A percentile compares a stretch with the other conserved stretches of the same genome.
These are phyloP conservation scores for Sebastolobus altivelis DNA, from an alignment of 2,797 vertebrate species.

Conservation along the genomic window DNA sequence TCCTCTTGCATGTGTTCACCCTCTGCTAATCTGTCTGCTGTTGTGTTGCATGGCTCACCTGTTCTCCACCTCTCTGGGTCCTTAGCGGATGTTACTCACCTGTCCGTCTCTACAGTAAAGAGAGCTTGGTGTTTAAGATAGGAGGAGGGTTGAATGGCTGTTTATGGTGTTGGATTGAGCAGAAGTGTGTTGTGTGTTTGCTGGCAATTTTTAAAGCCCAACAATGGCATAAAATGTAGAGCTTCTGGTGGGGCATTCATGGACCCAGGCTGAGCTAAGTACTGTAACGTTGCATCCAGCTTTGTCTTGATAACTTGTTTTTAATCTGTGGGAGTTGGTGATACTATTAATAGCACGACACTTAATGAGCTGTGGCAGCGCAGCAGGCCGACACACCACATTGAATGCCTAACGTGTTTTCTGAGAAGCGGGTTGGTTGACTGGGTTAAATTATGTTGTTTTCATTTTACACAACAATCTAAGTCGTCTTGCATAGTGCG, in stretches of 20 bases:
- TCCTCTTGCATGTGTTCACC: constrained; percentile 85
- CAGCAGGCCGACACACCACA: constrained; percentile 20
- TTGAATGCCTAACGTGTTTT: background rate
- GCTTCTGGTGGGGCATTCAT: background rate
- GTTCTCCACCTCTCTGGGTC: constrained; percentile 4
- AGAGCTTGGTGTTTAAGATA: constrained; percentile 37
- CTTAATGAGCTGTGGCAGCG: constrained; percentile 19
- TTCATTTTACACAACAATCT: background rate
- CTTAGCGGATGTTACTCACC: background rate
- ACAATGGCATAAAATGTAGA: background rate
- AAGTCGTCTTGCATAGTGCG: background rate
- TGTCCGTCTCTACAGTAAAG: background rate
- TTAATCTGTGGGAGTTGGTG: constrained; percentile 12
- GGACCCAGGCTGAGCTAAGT: constrained; percentile 1
- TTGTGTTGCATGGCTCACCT: constrained; percentile 44
- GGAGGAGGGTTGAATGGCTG: constrained; percentile 11
- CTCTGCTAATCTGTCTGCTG: constrained; percentile 71
- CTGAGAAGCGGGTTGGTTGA: constrained; percentile 1
- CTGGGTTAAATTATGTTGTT: background rate
- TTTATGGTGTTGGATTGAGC: constrained; percentile 15
- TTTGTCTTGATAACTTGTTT: constrained; percentile 20
- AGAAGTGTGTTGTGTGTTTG: background rate
- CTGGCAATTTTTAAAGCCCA: background rate
- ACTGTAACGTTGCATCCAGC: background rate
- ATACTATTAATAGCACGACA: constrained; percentile 51